Conservation (phyloP, 2,113 vertebrate species). For the rat (Rattus norvegicus) region DNA sequence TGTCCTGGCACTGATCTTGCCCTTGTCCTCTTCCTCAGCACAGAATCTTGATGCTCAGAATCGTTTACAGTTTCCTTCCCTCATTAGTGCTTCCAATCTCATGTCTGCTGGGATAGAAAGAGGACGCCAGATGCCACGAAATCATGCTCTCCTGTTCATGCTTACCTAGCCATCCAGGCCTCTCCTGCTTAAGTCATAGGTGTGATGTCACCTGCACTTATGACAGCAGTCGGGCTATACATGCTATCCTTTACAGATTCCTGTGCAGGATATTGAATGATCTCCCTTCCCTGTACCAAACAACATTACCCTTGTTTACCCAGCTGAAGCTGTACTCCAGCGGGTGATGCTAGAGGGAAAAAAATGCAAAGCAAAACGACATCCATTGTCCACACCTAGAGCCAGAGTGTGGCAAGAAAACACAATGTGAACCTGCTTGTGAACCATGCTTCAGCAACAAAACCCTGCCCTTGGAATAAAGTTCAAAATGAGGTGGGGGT, state of each 20-base stretch:
- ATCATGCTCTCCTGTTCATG: neutral
- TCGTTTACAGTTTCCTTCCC: neutral
- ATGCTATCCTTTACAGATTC: neutral
- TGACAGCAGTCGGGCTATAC: neutral
- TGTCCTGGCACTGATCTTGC: neutral
- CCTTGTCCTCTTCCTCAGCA: neutral
- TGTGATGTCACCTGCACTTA: neutral
- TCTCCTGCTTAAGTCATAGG: rapidly evolving
- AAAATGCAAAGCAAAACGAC: conserved; percentile 34
- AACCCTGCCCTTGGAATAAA: neutral
- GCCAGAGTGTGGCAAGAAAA: neutral
- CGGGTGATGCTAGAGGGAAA: conserved; percentile 12
- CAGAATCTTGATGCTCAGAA: neutral
- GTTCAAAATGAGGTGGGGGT: neutral
- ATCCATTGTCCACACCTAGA: neutral
- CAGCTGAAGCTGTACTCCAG: neutral
- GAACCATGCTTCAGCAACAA: neutral
- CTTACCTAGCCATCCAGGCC: neutral
- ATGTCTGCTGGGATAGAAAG: neutral
- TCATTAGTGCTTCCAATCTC: neutral
- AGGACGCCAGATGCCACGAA: neutral
- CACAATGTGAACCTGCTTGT: neutral
- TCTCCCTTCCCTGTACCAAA: neutral
- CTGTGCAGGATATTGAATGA: neutral
- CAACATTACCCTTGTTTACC: conserved; percentile 42